Base-by-base conservation (phyloP, 2,113 vertebrate species). In the Tichodroma muraria region DNA sequence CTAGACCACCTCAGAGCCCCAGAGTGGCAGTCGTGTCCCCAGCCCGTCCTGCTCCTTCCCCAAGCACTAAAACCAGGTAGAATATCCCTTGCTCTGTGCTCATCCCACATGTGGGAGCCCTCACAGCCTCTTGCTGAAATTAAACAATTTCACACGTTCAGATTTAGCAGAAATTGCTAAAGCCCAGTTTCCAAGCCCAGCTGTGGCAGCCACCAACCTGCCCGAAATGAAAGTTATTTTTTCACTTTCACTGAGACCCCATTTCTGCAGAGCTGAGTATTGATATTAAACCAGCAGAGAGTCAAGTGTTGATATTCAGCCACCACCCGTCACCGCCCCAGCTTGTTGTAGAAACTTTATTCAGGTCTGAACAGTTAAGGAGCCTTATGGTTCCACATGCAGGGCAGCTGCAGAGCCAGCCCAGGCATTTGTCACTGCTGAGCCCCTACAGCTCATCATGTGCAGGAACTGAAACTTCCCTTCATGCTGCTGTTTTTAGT, bases 401-500 rank as follows among this genome's bases (percentile, higher is more conserved):
- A 10, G 4, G 59, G 79, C 87, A 85, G 84, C 61, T 42, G 54
- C 86, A 24, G 31, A 50, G 84, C 70, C 77, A 94, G 16, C 79
- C 86, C 73, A 44, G 5, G 6, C 57, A 15, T 38, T 68, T 85
- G 63, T 72, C 87, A 66, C 33, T 76, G 76, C 89, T 57, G 57
- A 95, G 59, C 75, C 85, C 81, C 85, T 85, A 89, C 63, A 90
- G 83, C 90, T 88, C 75, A 50, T 72, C 75, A 22, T 49, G 45
- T 28, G 56, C 82, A 94, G 95, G 96, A 97, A 97, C 79, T 3
- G 91, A 96, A 97, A 97, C 94, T 94, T 96, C 93, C 91, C 72
- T 93, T 88, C 88, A 83, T 52, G 84, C 42, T 80, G 84, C 63
- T 80, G 76, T 50, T 83, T 81, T 81, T 16, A 45, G 76, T 92